These are phyloP conservation scores for Podabrus alpinus DNA, from an alignment of 2,888 invertebrate genomes.

Conservation along the genomic window DNA sequence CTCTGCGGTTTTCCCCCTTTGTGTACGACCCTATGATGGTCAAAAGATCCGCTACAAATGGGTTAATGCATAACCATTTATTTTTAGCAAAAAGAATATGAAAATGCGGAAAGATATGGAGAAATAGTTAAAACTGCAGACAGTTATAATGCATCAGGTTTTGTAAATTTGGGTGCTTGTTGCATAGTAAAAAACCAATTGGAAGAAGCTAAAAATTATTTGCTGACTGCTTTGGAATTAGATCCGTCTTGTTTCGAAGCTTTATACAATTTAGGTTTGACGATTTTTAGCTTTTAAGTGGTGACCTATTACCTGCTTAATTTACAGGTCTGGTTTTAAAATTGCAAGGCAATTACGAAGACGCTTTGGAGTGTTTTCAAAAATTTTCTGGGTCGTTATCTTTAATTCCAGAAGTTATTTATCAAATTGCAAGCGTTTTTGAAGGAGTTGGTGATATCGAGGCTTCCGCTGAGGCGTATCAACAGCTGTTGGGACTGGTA, in stretches of 20 bases:
- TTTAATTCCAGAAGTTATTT: constrained; percentile 66
- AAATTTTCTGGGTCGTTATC: constrained; percentile 64
- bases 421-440: constrained; percentile 78
- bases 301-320: background rate
- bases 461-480: constrained; percentile 67
- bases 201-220: constrained; percentile 72
- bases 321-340: constrained; percentile 69
- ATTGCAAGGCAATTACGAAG: constrained; percentile 68
- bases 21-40: too few species aligned
- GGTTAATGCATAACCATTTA: too few species aligned
- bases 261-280: constrained; percentile 75
- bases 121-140: constrained; percentile 75
- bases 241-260: constrained; percentile 85
- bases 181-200: constrained; percentile 70
- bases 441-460: constrained; percentile 68
- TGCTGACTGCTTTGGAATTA: constrained; percentile 75
- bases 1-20: too few species aligned
- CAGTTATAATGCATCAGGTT: constrained; percentile 78
- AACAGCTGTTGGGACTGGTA: constrained; percentile 79
- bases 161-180: constrained; percentile 85
- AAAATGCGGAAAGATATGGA: constrained; percentile 77
- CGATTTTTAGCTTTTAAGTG: background rate
- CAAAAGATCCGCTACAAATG: too few species aligned
- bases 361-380: constrained; percentile 79
- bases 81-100: constrained; percentile 74